Conservation (phyloP, 2,113 vertebrate species). For the Petromus typicus region DNA sequence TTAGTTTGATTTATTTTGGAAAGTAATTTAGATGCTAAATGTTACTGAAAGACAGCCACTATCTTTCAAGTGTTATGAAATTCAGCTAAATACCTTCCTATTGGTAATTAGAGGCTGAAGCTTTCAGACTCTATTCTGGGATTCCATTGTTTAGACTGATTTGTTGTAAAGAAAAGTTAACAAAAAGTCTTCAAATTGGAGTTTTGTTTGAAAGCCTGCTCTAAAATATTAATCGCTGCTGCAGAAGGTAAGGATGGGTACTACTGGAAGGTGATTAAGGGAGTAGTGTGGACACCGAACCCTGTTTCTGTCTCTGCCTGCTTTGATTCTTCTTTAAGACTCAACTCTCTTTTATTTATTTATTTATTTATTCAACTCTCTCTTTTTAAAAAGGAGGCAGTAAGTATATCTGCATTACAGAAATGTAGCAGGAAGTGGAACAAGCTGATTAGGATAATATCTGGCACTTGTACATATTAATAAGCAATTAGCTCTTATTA, state of each 20-base stretch:
- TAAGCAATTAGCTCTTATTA: neutral
- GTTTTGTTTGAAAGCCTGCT: neutral
- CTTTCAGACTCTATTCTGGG: neutral
- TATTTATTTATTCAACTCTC: neutral
- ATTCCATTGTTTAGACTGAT: neutral
- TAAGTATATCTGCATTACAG: neutral
- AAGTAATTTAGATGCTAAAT: neutral
- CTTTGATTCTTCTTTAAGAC: neutral
- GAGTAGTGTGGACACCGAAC: neutral
- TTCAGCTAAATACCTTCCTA: neutral
- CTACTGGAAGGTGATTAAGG: neutral
- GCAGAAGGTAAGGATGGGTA: neutral
- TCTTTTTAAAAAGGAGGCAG: neutral
- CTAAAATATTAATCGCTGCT: neutral
- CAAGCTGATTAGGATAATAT: neutral
- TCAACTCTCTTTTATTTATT: neutral
- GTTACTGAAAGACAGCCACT: neutral
- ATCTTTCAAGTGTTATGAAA: neutral
- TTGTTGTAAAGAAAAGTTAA: neutral
- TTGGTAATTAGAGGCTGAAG: neutral
- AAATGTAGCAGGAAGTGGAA: neutral
- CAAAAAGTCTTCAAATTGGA: neutral
- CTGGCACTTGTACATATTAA: neutral
- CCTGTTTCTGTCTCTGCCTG: neutral
- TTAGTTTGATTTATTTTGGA: conserved; percentile 30